Evolutionary conservation across 2,797 vertebrate genomes (phyloP).

Genomic region (Synaphobranchus kaupii): DNA sequence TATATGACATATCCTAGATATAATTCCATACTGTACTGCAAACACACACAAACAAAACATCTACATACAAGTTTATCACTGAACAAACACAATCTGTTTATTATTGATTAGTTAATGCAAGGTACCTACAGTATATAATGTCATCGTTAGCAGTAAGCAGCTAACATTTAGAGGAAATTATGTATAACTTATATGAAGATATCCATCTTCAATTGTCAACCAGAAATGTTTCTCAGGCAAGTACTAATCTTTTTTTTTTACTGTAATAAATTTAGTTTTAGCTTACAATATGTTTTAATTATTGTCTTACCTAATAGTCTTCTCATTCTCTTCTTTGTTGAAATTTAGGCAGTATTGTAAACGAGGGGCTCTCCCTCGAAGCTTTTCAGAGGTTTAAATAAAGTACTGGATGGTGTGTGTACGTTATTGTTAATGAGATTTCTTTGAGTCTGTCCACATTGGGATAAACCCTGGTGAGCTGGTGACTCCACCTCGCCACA

Average conservation of each 20-base stretch:
- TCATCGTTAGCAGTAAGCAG: not conserved
- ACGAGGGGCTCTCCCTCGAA: too few relatives aligned
- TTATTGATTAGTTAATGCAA: not conserved
- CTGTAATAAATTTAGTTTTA: too few relatives aligned
- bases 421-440: not conserved
- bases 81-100: not conserved
- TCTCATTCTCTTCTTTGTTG: too few relatives aligned
- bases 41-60: not conserved
- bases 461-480: conserved; percentile 25
- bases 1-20: not conserved
- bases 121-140: not conserved
- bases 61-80: not conserved
- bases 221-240: not conserved
- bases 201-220: not conserved
- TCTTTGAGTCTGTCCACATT: not conserved
- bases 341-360: too few relatives aligned
- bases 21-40: not conserved
- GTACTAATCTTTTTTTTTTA: too few relatives aligned
- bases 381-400: too few relatives aligned
- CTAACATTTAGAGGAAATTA: not conserved
- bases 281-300: too few relatives aligned
- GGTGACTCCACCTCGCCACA: conserved; percentile 52
- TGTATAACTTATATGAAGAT: too few relatives aligned
- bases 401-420: too few relatives aligned
- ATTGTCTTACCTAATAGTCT: too few relatives aligned